Base-by-base conservation (phyloP, 1,140 invertebrate species). In the Heliconius melpomene region DNA sequence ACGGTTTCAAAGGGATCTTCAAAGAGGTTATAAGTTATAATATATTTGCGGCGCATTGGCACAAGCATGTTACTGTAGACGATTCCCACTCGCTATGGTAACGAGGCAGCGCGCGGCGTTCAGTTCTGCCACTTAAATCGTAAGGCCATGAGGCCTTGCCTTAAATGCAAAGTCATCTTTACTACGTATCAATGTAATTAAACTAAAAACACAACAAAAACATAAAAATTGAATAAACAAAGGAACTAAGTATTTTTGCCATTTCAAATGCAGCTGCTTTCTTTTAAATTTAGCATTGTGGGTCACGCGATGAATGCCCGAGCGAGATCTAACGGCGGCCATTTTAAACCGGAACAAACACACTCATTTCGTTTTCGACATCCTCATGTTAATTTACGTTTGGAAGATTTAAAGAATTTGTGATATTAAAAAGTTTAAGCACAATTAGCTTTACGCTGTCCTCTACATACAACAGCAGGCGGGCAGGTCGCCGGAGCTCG, bases 291-390 rank as follows among this genome's bases (percentile, higher is more conserved):
- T 66, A 29, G 26, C 60, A 29, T 16, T 18, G 60, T 66, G 60
- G 60, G 26, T 66, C 26, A 13, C 60, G 11, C 60, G n/a, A 66
- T 29, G 23, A 29, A 66, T 66, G 11, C 23, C 3, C 60, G 26
- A 7, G 9, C 23, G 60, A 66, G 60, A 66, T 66, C 26, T 7
- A 66, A 66, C 26, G 60, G 13, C 23, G 23, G 60, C 11, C 60
- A 66, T 66, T 66, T 66, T 66, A 66, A 29, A 29, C 60, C 60
- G 60, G 60, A 29, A 66, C 60, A 66, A 66, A 66, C 26, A 66
- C 20, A 66, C 60, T 66, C 26, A 29, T 29, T 66, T 16, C 29
- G 26, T 29, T 66, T 29, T 16, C 13, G 60, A 66, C 23, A 9
- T 26, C 13, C 57, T 26, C 13, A 13, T 23, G 9, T 66, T n/a